phyloP scores from a whole-genome alignment of 2,113 vertebrate species.

The Callochromis pleurospilus region DNA sequence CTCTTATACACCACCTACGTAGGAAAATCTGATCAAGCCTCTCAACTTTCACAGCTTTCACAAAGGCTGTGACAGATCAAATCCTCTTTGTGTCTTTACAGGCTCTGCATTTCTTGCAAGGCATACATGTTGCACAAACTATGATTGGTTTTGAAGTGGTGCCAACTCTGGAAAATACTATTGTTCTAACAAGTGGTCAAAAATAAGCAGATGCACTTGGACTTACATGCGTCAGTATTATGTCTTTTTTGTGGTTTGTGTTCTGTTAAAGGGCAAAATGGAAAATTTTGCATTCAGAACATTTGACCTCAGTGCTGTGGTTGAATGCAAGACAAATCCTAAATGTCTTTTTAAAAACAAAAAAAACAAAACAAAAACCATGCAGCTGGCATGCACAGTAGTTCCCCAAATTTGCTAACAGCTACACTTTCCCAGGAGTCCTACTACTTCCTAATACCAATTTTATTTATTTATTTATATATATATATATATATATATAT shows the following conservation, averaged over 20 bases:
- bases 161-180: constrained; percentile 35
- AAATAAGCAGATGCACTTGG: neutral
- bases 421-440: neutral
- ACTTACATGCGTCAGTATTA: neutral
- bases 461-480: rapidly evolving
- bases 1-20: constrained; percentile 80
- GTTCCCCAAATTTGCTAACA: neutral
- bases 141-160: constrained; percentile 15
- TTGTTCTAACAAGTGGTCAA: constrained; percentile 26
- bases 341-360: neutral
- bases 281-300: neutral
- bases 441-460: neutral
- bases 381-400: neutral
- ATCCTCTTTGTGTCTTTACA: constrained; percentile 23
- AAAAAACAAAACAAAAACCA: neutral
- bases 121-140: constrained; percentile 35
- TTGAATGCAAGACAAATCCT: neutral
- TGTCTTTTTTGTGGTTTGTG: constrained; percentile 8
- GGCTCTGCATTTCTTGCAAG: constrained; percentile 33
- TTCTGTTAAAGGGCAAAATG: neutral
- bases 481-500: neutral
- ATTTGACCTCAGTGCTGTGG: neutral
- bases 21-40: constrained; percentile 87
- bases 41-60: constrained; percentile 58
- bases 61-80: constrained; percentile 46